Evolutionary conservation across 2,888 invertebrate species (phyloP), one percentile per base, ranked within the genome.

Genomic region (Hydrotaea diabolus): DNA sequence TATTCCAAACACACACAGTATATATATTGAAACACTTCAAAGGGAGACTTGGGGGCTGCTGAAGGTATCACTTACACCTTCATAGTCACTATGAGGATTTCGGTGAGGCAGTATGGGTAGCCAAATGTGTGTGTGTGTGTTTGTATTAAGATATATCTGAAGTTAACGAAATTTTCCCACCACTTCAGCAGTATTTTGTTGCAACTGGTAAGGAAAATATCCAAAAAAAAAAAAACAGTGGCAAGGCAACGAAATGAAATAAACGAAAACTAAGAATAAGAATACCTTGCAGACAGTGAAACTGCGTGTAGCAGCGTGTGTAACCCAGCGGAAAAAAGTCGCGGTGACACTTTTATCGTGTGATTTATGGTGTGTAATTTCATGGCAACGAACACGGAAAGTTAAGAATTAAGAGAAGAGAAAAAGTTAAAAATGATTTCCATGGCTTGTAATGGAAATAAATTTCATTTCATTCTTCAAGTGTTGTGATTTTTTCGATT

Each of bases 301-400:
- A 43, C 53, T 7, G 66, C 7, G 0, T 15, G 62, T 36, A 3
- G 17, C 7, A 7, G 31, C 31, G 31, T 31, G 31, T 31, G 31
- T 2, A 31, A 31, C 2, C 13, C 2, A 39, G 3, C 23, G n/a
- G 36, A 8, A 75, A 69, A 46, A 69, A 69, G 46, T 75, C 11
- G 43, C 23, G 43, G 75, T 76, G 80, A 80, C 75, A 71, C 36
- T 80, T 80, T 76, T 80, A 80, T 80, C 80, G 75, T 62, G 46
- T 75, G 75, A 80, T 80, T 80, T 75, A 75, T 80, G 80, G 57
- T 43, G 31, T 74, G 39, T 39, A 57, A 74, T 74, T 57, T 74
- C 59, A 74, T 57, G 69, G 69, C 69, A 66, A 15, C 43, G 69
- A 69, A 46, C 69, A 46, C 39, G 21, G 46, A 69, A 69, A 69